Evolutionary conservation across 2,888 invertebrate species (phyloP).

Genomic region (Sussaba pulchella): DNA sequence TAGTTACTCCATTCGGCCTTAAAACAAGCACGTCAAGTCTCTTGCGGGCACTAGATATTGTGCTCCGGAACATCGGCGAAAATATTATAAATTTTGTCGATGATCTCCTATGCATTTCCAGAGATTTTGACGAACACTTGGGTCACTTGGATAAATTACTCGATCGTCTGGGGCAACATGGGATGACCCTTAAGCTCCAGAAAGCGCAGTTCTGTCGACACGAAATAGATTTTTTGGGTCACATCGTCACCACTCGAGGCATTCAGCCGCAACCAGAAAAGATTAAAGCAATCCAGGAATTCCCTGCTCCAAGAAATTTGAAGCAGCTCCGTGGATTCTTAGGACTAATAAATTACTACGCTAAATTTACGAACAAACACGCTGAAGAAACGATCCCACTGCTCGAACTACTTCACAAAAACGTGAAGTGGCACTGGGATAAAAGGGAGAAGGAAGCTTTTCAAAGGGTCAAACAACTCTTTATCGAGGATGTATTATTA

Average conservation of each 20-base stretch:
- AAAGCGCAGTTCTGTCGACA: not conserved
- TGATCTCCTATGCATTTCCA: not conserved
- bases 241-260: not conserved
- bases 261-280: not conserved
- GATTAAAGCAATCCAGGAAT: not conserved
- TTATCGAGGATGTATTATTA: not conserved
- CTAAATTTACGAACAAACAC: not conserved
- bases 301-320: not conserved
- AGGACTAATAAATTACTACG: not conserved
- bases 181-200: not conserved
- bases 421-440: not conserved
- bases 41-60: not conserved
- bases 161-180: not conserved
- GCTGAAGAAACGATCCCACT: not conserved
- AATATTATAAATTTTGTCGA: conserved; percentile 6
- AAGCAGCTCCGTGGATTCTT: not conserved
- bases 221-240: not conserved
- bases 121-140: not conserved
- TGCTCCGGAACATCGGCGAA: not conserved
- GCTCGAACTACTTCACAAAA: not conserved
- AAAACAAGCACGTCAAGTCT: conserved; percentile 40
- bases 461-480: not conserved
- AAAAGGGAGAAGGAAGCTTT: not conserved
- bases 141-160: not conserved
- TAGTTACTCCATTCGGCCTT: conserved; percentile 48